Percentiles rank a stretch among this genome's conserved stretches.
phyloP scores from a whole-genome alignment of 2,113 vertebrate species.

The Strix uralensis region DNA sequence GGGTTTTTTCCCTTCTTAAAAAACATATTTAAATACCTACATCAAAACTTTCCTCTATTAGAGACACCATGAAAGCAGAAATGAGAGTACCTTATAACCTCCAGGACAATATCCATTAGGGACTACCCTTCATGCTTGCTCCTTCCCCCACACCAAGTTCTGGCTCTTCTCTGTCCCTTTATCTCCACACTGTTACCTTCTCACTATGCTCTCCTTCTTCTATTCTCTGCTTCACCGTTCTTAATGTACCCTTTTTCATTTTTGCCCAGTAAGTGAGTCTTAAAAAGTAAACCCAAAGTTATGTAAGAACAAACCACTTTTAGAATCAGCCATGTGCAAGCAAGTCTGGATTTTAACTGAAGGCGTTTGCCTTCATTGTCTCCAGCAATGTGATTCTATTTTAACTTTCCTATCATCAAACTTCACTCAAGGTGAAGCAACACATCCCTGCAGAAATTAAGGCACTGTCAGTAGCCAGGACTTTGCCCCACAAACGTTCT shows the following conservation, averaged over 20 bases:
- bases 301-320: neutral
- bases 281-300: neutral
- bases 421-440: neutral
- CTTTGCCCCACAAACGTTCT: neutral
- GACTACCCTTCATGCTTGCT: neutral
- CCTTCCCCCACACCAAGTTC: neutral
- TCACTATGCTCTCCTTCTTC: neutral
- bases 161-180: neutral
- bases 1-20: fast-evolving
- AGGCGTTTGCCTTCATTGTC: neutral
- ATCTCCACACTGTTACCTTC: neutral
- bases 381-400: neutral
- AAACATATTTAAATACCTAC: neutral
- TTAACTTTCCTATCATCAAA: neutral
- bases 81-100: neutral
- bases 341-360: neutral
- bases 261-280: neutral
- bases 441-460: neutral
- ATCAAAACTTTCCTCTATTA: neutral
- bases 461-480: neutral
- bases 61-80: neutral
- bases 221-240: neutral
- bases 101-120: neutral
- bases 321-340: neutral
- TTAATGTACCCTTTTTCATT: neutral